Conservation (phyloP, 2,797 vertebrate species). For the Nannoperca australis region DNA sequence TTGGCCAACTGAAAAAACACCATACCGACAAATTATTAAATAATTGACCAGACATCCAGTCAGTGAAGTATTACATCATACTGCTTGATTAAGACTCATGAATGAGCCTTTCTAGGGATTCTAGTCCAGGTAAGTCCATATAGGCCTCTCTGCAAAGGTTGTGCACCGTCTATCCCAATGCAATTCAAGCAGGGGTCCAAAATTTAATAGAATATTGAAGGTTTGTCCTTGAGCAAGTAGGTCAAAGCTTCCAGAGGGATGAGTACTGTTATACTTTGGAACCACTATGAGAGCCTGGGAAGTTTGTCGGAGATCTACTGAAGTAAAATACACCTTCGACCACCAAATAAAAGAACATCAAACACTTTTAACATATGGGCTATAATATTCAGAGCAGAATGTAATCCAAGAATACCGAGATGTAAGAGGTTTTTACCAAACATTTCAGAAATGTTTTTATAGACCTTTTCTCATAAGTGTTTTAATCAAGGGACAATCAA, state of each 20-base stretch:
- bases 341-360: neutral
- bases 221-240: slow-evolving; percentile 9
- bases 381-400: slow-evolving; percentile 10
- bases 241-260: neutral
- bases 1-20: neutral
- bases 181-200: neutral
- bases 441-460: neutral
- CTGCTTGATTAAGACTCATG: neutral
- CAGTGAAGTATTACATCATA: no score
- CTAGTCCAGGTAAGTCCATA: neutral
- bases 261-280: neutral
- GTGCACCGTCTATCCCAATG: neutral
- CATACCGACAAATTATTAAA: neutral
- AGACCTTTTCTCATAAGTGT: neutral
- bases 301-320: slow-evolving; percentile 4
- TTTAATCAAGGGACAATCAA: neutral
- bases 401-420: neutral
- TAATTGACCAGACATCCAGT: no score
- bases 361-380: neutral
- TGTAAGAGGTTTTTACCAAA: neutral
- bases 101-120: neutral
- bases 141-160: neutral
- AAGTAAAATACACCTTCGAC: neutral
- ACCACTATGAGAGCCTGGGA: neutral
- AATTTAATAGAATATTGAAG: neutral